These are phyloP conservation scores for Alloscopus bannaensis DNA, from an alignment of 2,888 invertebrate species.

Conservation along the genomic window DNA sequence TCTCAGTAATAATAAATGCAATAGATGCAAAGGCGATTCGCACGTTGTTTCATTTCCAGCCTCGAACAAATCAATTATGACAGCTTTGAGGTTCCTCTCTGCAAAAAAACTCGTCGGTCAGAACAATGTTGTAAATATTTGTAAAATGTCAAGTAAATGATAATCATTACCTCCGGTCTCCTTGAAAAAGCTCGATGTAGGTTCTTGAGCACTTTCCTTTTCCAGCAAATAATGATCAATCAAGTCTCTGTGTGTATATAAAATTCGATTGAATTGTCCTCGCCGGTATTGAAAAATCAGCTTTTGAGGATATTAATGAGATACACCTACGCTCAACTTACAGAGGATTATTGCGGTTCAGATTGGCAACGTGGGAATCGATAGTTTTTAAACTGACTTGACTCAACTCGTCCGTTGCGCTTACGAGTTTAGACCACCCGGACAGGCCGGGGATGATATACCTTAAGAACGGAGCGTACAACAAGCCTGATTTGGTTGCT, in stretches of 20 bases:
- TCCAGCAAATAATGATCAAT: slow-evolving; percentile 67
- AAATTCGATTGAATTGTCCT: no score
- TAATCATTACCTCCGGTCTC: slow-evolving; percentile 62
- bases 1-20: neutral
- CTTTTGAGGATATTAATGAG: neutral
- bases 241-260: slow-evolving; percentile 60
- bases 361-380: slow-evolving; percentile 4
- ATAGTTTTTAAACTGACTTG: slow-evolving; percentile 21
- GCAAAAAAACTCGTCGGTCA: neutral
- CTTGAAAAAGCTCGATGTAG: slow-evolving; percentile 62
- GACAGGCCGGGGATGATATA: slow-evolving; percentile 34
- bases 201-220: slow-evolving; percentile 54
- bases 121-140: neutral
- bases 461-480: slow-evolving; percentile 56
- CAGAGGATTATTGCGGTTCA: neutral
- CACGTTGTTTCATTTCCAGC: slow-evolving; percentile 63
- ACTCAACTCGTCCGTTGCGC: slow-evolving; percentile 14
- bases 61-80: slow-evolving; percentile 56
- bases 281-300: no score
- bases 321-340: no score
- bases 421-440: slow-evolving; percentile 30
- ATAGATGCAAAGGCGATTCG: neutral
- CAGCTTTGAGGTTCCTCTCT: slow-evolving; percentile 53
- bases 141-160: no score
- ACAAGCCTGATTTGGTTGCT: slow-evolving; percentile 16